Percentiles rank a stretch among this genome's conserved stretches.
Conservation (phyloP, 2,888 invertebrate species). For the Pharmacophagus antenor region DNA sequence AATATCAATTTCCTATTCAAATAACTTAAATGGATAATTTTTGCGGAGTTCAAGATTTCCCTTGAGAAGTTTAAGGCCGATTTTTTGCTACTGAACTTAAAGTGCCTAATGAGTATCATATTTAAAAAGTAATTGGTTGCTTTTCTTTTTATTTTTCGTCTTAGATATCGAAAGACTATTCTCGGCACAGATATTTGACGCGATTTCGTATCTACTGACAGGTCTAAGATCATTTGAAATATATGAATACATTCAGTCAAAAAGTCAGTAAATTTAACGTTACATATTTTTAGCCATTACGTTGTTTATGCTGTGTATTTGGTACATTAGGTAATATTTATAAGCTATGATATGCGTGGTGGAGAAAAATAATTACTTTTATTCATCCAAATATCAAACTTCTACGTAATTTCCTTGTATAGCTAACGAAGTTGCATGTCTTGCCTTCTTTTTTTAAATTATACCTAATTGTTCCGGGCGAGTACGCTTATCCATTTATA, state of each 20-base stretch:
- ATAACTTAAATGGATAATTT: conserved; percentile 8
- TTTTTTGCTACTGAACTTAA: conserved; percentile 13
- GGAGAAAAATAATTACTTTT: too few species aligned
- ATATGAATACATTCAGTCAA: neutral
- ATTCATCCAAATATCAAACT: too few species aligned
- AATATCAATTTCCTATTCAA: conserved; percentile 2
- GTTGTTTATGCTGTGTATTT: too few species aligned
- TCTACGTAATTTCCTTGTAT: too few species aligned
- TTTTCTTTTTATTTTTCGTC: neutral
- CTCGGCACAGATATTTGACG: neutral
- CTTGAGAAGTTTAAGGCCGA: conserved; percentile 9
- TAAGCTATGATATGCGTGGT: too few species aligned
- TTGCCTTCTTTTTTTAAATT: too few species aligned
- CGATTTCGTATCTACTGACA: neutral
- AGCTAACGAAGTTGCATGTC: too few species aligned
- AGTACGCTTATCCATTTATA: too few species aligned
- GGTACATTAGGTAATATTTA: too few species aligned
- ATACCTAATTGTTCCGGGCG: too few species aligned
- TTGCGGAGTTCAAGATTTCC: conserved; percentile 17
- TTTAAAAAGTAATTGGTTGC: neutral
- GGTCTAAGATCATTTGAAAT: neutral
- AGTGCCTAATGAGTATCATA: conserved; percentile 9
- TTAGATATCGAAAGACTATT: neutral
- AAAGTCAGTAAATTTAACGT: neutral
- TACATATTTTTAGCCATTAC: neutral